Conservation (phyloP, 2,797 vertebrate species). For the Myotis myotis region DNA sequence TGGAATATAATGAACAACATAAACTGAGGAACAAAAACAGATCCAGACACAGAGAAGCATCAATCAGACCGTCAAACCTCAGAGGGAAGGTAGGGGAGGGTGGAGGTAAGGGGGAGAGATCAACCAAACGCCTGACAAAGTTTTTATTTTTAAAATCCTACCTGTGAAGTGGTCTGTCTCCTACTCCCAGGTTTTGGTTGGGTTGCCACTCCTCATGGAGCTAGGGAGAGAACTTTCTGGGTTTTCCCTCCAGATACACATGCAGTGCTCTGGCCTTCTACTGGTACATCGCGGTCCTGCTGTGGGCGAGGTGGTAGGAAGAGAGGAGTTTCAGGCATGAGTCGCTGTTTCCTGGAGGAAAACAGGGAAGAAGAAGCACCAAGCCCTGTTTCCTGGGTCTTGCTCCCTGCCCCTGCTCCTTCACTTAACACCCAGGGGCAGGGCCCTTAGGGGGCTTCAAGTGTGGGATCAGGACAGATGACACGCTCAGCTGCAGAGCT, state of each 20-base stretch:
- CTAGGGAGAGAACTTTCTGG: background rate
- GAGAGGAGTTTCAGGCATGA: background rate
- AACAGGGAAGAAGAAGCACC: background rate
- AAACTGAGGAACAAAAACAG: too few species aligned
- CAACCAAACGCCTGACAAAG: too few species aligned
- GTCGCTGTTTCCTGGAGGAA: background rate
- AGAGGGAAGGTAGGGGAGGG: too few species aligned
- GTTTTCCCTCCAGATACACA: background rate
- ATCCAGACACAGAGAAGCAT: too few species aligned
- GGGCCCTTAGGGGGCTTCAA: background rate
- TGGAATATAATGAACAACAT: too few species aligned
- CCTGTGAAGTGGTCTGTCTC: background rate
- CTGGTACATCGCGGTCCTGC: fast-evolving
- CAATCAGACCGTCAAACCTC: too few species aligned
- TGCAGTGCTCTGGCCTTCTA: background rate
- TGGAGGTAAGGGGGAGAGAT: too few species aligned
- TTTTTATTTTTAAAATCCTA: background rate
- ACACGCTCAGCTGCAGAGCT: background rate
- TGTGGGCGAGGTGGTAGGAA: background rate
- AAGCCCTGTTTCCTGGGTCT: background rate
- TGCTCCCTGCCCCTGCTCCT: background rate
- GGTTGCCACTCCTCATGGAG: background rate
- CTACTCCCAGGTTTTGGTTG: background rate
- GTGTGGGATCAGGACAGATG: background rate
- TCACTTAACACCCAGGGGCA: background rate